A percentile compares a stretch with the other conserved stretches of the same genome.
Conservation (phyloP, 1,140 invertebrate genomes). For the Meloidogyne hapla region DNA sequence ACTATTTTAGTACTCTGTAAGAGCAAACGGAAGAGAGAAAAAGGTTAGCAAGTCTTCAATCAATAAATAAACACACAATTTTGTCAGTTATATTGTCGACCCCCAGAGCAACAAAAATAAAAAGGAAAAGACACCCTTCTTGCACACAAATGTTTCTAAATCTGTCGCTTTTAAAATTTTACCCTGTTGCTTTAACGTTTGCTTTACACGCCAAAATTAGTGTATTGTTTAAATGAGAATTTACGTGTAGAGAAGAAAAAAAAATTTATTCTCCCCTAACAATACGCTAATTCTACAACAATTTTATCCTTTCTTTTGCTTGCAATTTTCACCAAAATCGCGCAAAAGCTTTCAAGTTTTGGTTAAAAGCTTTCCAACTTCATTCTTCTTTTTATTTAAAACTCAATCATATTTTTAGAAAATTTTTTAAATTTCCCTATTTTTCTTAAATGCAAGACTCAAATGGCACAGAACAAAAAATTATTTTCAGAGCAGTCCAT, state of each 20-base stretch:
- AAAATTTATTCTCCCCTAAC: neutral
- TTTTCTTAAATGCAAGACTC: no score
- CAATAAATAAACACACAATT: neutral
- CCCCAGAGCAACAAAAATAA: slow-evolving; percentile 5
- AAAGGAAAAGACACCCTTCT: neutral
- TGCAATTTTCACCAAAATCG: neutral
- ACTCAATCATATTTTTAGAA: no score
- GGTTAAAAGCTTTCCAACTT: no score
- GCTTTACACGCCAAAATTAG: neutral
- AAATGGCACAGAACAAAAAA: no score
- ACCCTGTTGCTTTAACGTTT: neutral
- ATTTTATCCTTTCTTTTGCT: neutral
- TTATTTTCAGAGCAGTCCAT: no score
- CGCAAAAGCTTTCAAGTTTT: neutral
- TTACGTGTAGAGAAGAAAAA: neutral
- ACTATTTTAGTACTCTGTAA: no score
- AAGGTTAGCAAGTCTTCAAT: neutral
- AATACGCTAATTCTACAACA: neutral
- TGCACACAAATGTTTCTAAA: neutral
- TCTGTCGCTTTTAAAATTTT: neutral
- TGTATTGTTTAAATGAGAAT: neutral
- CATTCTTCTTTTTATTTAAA: no score
- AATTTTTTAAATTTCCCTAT: no score
- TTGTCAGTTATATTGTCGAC: neutral
- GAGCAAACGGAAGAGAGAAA: neutral